Evolutionary conservation across 2,888 invertebrate genomes (phyloP).

Genomic region (Cheilosia variabilis): DNA sequence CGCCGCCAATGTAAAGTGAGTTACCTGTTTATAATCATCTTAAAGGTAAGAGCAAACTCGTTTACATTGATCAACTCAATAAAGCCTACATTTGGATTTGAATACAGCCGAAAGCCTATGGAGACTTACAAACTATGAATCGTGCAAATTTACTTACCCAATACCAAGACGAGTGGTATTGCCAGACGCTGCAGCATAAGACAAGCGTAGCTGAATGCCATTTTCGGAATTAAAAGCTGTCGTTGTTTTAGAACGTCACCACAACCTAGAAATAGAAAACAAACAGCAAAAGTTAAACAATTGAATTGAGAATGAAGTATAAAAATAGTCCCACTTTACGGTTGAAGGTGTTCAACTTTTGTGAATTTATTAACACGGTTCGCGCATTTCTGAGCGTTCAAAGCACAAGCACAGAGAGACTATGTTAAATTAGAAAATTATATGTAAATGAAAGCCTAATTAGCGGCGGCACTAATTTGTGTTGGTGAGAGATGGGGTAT

Average conservation of each 20-base stretch:
- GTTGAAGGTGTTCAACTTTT: slow-evolving; percentile 22
- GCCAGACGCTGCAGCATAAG: slow-evolving; percentile 82
- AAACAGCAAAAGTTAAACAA: slow-evolving; percentile 10
- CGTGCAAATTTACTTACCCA: slow-evolving; percentile 79
- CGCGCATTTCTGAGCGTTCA: not conserved
- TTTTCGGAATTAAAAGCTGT: slow-evolving; percentile 74
- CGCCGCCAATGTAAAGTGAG: too few species aligned
- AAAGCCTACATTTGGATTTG: not conserved
- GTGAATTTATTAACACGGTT: not conserved
- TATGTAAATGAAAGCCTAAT: not conserved
- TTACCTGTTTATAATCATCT: too few species aligned
- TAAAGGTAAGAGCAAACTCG: too few species aligned
- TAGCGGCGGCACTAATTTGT: not conserved
- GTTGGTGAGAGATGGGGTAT: not conserved
- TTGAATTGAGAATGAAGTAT: not conserved
- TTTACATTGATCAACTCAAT: not conserved
- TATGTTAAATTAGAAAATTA: not conserved
- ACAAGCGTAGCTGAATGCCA: slow-evolving; percentile 82
- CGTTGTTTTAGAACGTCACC: slow-evolving; percentile 14
- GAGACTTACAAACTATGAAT: not conserved
- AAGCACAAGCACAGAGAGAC: not conserved
- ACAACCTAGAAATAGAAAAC: slow-evolving; percentile 43
- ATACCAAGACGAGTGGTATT: slow-evolving; percentile 81
- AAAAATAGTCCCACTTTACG: not conserved
- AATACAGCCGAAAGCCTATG: not conserved